Conservation (phyloP, 2,113 vertebrate species). For the Pontoporia blainvillei region DNA sequence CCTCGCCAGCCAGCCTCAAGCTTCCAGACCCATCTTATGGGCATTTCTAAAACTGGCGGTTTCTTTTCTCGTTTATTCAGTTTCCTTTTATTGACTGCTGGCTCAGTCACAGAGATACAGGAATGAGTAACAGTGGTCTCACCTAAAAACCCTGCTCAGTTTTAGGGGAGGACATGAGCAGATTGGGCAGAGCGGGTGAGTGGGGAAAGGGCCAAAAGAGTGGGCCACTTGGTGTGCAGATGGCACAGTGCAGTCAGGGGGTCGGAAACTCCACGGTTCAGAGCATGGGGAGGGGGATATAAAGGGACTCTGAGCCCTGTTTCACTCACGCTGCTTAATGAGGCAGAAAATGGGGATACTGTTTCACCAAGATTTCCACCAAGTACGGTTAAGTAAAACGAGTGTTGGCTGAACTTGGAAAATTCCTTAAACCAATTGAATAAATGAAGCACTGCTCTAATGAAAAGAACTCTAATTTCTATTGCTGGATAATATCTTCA, state of each 20-base stretch:
- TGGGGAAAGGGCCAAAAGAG: background rate
- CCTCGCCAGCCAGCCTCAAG: background rate
- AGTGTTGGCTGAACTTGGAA: background rate
- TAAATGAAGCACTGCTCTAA: background rate
- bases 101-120: background rate
- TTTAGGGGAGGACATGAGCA: background rate
- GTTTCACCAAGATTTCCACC: background rate
- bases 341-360: background rate
- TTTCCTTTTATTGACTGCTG: background rate
- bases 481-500: background rate
- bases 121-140: background rate
- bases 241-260: too few species aligned
- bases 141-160: background rate
- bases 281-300: too few species aligned
- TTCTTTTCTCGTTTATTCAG: background rate
- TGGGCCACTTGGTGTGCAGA: background rate
- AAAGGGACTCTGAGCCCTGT: background rate
- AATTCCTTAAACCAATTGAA: conserved; percentile 5
- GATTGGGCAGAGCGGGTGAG: background rate
- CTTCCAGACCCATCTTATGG: background rate
- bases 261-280: background rate
- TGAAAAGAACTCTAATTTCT: conserved; percentile 12
- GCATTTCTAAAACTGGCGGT: background rate
- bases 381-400: background rate
- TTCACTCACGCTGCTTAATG: background rate